Evolutionary conservation across 2,797 vertebrate genomes (phyloP), one percentile per base, ranked within the genome.

Genomic region (Apogon hyalosoma): DNA sequence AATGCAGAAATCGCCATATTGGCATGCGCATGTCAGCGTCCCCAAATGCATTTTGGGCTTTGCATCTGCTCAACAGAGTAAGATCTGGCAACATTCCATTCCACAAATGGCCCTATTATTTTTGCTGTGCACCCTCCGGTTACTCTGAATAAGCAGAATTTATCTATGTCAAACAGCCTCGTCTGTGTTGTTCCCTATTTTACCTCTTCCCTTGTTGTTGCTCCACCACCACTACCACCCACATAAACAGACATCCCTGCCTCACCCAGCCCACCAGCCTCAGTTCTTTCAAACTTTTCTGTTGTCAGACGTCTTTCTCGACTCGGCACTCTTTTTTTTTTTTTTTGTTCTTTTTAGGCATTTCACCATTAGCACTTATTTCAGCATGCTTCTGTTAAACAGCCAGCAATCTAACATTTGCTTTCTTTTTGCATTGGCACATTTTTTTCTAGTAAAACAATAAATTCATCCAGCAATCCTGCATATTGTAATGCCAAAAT

Each of bases 141-240:
- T 87, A 73, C 77, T 90, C 79, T 87, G 83, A 92, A 91, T 89
- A 89, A 90, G 88, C 83, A 78, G 81, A 88, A 92, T 93, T 92
- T 92, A 92, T 93, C 92, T 92, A 69, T 87, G 90, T 90, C 86
- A 88, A 82, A 86, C 88, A 90, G 88, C 82, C 79, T 78, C 55
- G 73, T 87, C 84, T 88, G 80, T 79, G 86, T 79, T 76, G 63
- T 78, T 83, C 59, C 59, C 77, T 66, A 43, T 77, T 84, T 74
- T 80, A 71, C 69, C 60, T 73, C 72, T 77, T 71, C 10, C 7
- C 64, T 69, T 63, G 61, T 69, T 79, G 45, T 39, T 36, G 59
- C 67, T 42, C 38, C 45, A 60, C 58, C 28, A 43, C 46, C 57
- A 19, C 55, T 16, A 36, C 67, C 65, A 50, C 72, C 60, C 79